Base-by-base conservation (phyloP, 2,888 invertebrate species). In the Pachliopta kotzebuea region DNA sequence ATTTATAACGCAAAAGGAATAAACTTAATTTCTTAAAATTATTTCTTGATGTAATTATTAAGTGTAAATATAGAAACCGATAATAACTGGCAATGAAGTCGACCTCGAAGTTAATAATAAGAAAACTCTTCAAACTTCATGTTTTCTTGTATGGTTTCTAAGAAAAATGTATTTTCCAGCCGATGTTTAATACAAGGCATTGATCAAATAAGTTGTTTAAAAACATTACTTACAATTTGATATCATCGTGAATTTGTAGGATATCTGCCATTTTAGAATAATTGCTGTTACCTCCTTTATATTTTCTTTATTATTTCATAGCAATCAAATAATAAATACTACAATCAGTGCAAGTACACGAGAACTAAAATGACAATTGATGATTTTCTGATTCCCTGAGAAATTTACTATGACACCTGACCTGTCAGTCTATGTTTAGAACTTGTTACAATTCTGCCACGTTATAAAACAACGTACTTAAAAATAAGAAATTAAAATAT, bases 221-320 rank as follows among this genome's bases (percentile, higher is more conserved):
- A 50, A 59, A 67, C 66, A 60, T 26, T 49, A 54, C 94, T 94
- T 85, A 95, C 95, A 95, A 83, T 84, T 94, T 95, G 84, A 95
- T 94, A 85, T 95, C 95, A 91, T 95, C 95, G 80, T 95, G 93
- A 73, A 95, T 92, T 79, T 79, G 69, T 93, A 95, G 79, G 87
- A 96, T 77, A 94, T 97, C 79, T 81, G 88, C 90, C 90, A 90
- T 91, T 77, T 73, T 83, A 61, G 53, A 71, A 56, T 67, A 21
- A 53, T 66, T 20, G 20, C 37, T 17, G 6, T 23, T 31, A 17
- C 8, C 23, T 54, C 54, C 20, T 49, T 52, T 56, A 29, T 62
- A 60, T 57, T 55, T 67, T 37, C 14, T 66, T 68, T 65, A 59
- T 67, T 70, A 69, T 62, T 69, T 69, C 72, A 70, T 70, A 69